Evolutionary conservation across 2,113 vertebrate species (phyloP).

Genomic region (Trichechus manatus): DNA sequence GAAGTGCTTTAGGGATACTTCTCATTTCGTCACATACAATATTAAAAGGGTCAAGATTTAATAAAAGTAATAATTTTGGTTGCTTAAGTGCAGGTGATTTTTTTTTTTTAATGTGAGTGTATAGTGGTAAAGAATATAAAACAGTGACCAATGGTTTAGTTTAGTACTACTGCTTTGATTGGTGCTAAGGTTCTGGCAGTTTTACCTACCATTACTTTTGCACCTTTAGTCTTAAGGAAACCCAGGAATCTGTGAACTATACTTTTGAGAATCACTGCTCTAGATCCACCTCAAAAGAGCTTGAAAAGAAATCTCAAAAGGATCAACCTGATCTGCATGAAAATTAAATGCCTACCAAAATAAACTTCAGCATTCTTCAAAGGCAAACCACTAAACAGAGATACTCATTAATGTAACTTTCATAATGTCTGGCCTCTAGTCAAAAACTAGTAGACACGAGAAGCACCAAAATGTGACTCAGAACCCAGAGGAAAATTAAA

Average conservation of each 20-base stretch:
- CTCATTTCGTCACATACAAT: background rate
- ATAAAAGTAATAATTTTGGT: background rate
- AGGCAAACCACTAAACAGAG: background rate
- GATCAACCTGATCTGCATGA: background rate
- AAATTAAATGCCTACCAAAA: background rate
- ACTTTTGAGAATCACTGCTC: background rate
- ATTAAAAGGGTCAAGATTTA: background rate
- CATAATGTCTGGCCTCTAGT: background rate
- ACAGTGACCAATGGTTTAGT: background rate
- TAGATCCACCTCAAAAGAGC: background rate
- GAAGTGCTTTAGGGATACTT: background rate
- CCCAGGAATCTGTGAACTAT: background rate
- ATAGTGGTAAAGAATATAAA: background rate
- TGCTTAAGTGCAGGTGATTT: background rate
- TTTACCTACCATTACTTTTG: background rate
- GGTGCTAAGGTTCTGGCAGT: background rate
- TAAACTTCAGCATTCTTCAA: background rate
- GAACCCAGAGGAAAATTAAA: background rate
- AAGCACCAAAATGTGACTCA: background rate
- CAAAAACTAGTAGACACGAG: background rate
- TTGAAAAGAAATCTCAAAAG: conserved; percentile 5
- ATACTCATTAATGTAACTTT: background rate
- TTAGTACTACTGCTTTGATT: background rate
- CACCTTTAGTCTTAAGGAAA: background rate
- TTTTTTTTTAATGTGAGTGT: background rate